Base-by-base conservation (phyloP, 1,140 invertebrate species). In the Trichomalopsis sarcophagae region DNA sequence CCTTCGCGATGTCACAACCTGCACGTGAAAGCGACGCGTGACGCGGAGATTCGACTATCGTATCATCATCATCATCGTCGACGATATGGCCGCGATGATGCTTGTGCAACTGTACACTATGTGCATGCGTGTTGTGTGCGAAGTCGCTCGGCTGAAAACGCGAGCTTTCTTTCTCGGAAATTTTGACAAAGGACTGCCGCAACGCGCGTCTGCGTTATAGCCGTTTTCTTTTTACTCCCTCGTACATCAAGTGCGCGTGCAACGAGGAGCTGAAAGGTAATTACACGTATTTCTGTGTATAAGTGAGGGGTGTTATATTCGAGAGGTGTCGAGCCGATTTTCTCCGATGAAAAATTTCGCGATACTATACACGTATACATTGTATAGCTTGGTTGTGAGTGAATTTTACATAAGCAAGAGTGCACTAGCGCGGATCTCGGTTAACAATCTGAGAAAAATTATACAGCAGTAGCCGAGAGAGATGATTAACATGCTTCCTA, bases 181-280 rank as follows among this genome's bases (percentile, higher is more conserved):
- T 81, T 85, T 85, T 85, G 83, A 84, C 83, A 84, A 80, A 84
- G 68, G 76, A 79, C 76, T 50, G 27, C 69, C 11, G 27, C 69
- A 73, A 73, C 33, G 69, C 27, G 68, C 17, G 14, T 7, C 55
- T 62, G 55, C 55, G 55, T 62, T n/a, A 62, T 62, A 62, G 55
- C 55, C 55, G 55, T 62, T 62, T 62, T 62, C 55, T 62, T 62
- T 62, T 62, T 21, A n/a, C 21, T 62, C 55, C 55, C 17, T 62
- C 1, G 55, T n/a, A 62, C 55, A n/a, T 62, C 21, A 21, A 21
- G 55, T 21, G 55, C 55, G 55, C 55, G 21, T 17, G 55, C 17
- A 62, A 62, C 21, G 55, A 62, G 55, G 55, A 62, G 55, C 55
- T 62, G 55, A 62, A 62, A 62, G 55, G 55, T 62, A 62, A 62